Base-by-base conservation (phyloP, 2,797 vertebrate species). In the Todus mexicanus region DNA sequence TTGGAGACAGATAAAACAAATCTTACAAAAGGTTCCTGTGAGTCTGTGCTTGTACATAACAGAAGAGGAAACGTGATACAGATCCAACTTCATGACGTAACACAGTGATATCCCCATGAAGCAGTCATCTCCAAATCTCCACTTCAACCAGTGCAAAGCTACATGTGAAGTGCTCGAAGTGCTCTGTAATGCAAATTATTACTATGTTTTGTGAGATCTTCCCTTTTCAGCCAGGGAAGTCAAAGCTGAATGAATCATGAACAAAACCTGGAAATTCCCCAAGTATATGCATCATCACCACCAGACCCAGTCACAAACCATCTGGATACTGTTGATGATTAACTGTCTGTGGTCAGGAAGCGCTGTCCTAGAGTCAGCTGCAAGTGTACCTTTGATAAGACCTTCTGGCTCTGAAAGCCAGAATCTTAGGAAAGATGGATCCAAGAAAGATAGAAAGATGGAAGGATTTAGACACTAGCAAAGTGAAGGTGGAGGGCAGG, bases 221-320 rank as follows among this genome's bases (percentile, higher is more conserved):
- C 70, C 51, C 51, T 87, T 71, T 87, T 51, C 33, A 92, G 61
- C 43, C 3, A 3, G 72, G 35, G 61, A 90, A 94, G 53, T 94
- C 84, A 90, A 92, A 93, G 65, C 86, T 87, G 93, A 92, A 90
- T 89, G 92, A 90, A 93, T 95, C 72, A 93, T 18, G 57, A 90
- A 89, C 45, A 90, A 94, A 96, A 93, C 61, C 88, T 94, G 90
- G 81, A 96, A 87, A 80, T 85, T 77, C 75, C 86, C 86, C 90
- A 90, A 95, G 40, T 76, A 40, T 35, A 12, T 77, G 86, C 75
- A 89, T 93, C 92, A 90, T 54, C 88, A 80, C 65, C 35, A 75
- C 65, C 35, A 75, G 61, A 65, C 69, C 81, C 65, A 80, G 95
- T 64, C 77, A 88, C 64, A 92, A 87, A 84, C 87, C 91, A 91